Base-by-base conservation (phyloP, 2,113 vertebrate species). In the Hepsetus odoe region DNA sequence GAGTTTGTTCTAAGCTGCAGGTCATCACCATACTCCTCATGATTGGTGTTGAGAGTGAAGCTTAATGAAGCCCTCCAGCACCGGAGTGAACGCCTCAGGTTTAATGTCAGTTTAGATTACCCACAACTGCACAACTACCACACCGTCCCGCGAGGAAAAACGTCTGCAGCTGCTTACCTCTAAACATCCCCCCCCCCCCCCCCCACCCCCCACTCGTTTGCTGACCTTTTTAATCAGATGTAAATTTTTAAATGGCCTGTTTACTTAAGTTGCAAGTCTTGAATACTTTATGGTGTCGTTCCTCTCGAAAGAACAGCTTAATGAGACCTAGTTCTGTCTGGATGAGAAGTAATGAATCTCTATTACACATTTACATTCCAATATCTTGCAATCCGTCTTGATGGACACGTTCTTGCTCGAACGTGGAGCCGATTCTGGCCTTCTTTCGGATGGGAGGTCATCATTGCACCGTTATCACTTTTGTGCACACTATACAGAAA, bases 211-310 rank as follows among this genome's bases (percentile, higher is more conserved):
- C n/a, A n/a, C n/a, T 44, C 26, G 16, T 68, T 44, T 16, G 11
- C 65, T 77, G 75, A 61, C 55, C n/a, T 30, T 77, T n/a, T 68
- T 59, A 58, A 46, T 59, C 10, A 26, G 28, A n/a, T 56, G 4
- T 30, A n/a, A 20, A n/a, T 66, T 58, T n/a, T 38, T 51, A 38
- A 35, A 78, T 51, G n/a, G 18, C 20, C 33, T 65, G n/a, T 62
- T 33, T 62, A 62, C 59, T 35, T 18, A 8, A 62, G 18, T 16
- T 33, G 20, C 30, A 35, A 62, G 59, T 20, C 13, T 20, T 18
- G 59, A 62, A 7, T 33, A n/a, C 61, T 72, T 44, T 38, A 51
- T 40, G 13, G 14, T 32, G 13, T n/a, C 22, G 33, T 26, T 28
- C 8, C 3, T 35, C 40, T 49, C 5, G 51, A 12, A 26, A 30